Conservation (phyloP, 2,888 invertebrate species). For the Lobophora halterata region DNA sequence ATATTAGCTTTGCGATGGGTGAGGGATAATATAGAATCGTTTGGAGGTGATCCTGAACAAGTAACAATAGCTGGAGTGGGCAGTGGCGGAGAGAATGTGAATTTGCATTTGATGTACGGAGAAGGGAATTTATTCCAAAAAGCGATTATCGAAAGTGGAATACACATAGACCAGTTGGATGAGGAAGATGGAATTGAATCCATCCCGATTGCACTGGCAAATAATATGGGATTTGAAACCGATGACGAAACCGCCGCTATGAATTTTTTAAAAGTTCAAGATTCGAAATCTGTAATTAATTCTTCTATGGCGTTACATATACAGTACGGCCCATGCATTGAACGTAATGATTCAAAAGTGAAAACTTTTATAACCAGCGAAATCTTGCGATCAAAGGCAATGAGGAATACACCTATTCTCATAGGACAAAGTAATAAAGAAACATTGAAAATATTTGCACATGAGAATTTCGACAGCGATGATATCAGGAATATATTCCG, state of each 20-base stretch:
- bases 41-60: constrained; percentile 39
- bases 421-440: constrained; percentile 22
- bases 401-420: constrained; percentile 19
- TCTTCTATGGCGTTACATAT: constrained; percentile 18
- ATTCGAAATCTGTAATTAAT: constrained; percentile 18
- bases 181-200: constrained; percentile 12
- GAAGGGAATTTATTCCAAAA: constrained; percentile 27
- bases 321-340: constrained; percentile 23
- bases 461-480: constrained; percentile 10
- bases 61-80: constrained; percentile 38
- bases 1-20: constrained; percentile 38
- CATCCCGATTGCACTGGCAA: constrained; percentile 18
- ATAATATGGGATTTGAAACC: constrained; percentile 20
- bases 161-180: constrained; percentile 9
- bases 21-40: constrained; percentile 36
- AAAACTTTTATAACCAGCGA: constrained; percentile 14
- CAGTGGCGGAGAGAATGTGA: constrained; percentile 29
- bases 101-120: constrained; percentile 22
- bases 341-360: constrained; percentile 10
- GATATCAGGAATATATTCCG: constrained; percentile 8
- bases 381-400: constrained; percentile 1
- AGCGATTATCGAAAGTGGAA: constrained; percentile 27
- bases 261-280: constrained; percentile 15
- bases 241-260: constrained; percentile 17
- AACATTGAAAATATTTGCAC: constrained; percentile 12